Conservation (phyloP, 2,888 invertebrate species). For the Hirtodrosophila cameraria region DNA sequence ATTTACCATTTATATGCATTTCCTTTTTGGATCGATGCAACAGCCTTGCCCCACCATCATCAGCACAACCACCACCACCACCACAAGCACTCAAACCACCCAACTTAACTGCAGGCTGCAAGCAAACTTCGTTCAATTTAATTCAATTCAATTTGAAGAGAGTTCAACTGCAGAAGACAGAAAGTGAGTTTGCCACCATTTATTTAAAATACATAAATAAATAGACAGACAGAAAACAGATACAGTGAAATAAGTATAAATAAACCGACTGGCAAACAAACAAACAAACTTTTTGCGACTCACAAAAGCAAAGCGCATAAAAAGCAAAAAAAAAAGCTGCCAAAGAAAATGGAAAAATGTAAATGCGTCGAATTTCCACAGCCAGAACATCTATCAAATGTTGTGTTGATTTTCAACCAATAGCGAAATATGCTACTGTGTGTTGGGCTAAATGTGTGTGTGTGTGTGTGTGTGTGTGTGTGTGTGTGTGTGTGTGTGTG, state of each 20-base stretch:
- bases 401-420: conserved; percentile 50
- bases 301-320: conserved; percentile 30
- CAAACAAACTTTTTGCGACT: conserved; percentile 51
- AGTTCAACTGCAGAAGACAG: conserved; percentile 33
- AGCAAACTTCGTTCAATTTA: conserved; percentile 56
- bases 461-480: conserved; percentile 14
- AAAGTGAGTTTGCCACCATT: conserved; percentile 47
- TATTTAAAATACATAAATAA: conserved; percentile 67
- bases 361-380: conserved; percentile 71
- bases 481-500: conserved; percentile 17
- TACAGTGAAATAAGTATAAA: conserved; percentile 62
- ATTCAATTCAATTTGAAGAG: conserved; percentile 65
- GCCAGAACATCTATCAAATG: conserved; percentile 71
- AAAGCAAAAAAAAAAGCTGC: conserved; percentile 41
- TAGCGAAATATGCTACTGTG: too few relatives aligned
- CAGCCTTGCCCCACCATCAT: neutral
- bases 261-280: conserved; percentile 56
- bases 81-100: neutral
- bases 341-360: conserved; percentile 55
- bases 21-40: neutral
- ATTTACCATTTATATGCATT: conserved; percentile 54
- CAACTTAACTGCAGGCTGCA: conserved; percentile 16
- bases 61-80: neutral
- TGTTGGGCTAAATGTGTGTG: too few relatives aligned
- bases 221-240: conserved; percentile 34